Evolutionary conservation across 2,113 vertebrate genomes (phyloP).

Genomic region (Paradoxurus hermaphroditus): DNA sequence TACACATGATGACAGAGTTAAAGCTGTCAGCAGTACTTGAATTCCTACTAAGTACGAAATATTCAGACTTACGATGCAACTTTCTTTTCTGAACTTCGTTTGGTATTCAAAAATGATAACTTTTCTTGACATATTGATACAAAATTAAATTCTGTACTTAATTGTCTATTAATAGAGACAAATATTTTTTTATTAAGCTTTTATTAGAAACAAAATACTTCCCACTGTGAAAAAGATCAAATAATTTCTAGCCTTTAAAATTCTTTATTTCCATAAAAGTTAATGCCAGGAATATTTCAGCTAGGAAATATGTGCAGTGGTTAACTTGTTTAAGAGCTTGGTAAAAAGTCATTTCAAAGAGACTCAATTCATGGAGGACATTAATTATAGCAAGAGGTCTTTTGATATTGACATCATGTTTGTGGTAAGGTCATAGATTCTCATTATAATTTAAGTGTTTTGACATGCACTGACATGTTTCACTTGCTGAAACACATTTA

Average conservation of each 20-base stretch:
- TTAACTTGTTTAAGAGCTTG: conserved; percentile 30
- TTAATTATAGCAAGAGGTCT: conserved; percentile 51
- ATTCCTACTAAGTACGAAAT: neutral
- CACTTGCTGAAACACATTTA: conserved; percentile 53
- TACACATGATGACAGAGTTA: neutral
- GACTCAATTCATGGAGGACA: neutral
- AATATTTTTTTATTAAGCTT: neutral
- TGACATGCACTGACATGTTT: conserved; percentile 52
- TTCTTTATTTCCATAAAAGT: conserved; percentile 35
- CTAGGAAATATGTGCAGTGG: neutral
- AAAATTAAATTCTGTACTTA: neutral
- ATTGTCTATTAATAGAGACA: neutral
- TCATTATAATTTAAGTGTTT: conserved; percentile 55
- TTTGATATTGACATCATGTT: conserved; percentile 52
- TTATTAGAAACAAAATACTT: neutral
- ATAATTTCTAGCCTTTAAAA: conserved; percentile 16
- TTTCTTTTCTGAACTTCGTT: neutral
- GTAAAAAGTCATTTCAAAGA: conserved; percentile 66
- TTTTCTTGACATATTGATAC: neutral
- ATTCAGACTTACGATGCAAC: neutral
- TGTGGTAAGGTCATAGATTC: conserved; percentile 57
- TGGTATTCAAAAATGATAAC: neutral
- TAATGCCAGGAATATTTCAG: conserved; percentile 38
- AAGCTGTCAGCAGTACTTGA: neutral
- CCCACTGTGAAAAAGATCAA: neutral